These are phyloP conservation scores for Drosophila jambulina DNA, from an alignment of 1,140 invertebrate genomes.

Conservation along the genomic window DNA sequence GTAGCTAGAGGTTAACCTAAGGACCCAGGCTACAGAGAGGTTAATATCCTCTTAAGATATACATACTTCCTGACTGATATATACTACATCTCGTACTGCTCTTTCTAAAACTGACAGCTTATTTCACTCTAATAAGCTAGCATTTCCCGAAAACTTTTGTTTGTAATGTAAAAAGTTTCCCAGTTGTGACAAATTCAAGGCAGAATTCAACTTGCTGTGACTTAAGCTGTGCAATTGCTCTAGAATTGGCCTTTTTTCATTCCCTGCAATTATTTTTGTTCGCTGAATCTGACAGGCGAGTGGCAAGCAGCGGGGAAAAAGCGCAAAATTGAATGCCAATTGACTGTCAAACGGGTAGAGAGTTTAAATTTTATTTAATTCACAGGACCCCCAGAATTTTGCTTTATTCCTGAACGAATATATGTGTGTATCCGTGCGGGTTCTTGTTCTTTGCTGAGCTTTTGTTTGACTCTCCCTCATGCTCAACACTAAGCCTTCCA, in stretches of 20 bases:
- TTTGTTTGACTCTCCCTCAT: constrained; percentile 26
- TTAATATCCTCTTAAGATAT: not conserved
- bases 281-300: constrained; percentile 20
- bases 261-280: constrained; percentile 25
- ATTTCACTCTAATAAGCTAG: constrained; percentile 45
- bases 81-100: not conserved
- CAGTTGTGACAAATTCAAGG: constrained; percentile 10
- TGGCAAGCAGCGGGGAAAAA: constrained; percentile 13
- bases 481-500: not conserved
- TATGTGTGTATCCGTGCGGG: constrained; percentile 1
- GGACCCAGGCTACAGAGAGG: not conserved
- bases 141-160: constrained; percentile 12
- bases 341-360: constrained; percentile 49
- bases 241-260: not conserved
- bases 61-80: no score
- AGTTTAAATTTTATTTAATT: constrained; percentile 76
- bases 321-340: constrained; percentile 62
- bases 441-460: constrained; percentile 10
- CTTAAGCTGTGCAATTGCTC: constrained; percentile 1
- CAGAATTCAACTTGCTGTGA: not conserved
- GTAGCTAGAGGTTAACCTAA: not conserved
- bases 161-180: constrained; percentile 43
- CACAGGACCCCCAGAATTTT: constrained; percentile 8
- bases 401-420: not conserved
- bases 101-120: not conserved